Evolutionary conservation across 2,888 invertebrate genomes (phyloP).

Genomic region (Lagria hirta): DNA sequence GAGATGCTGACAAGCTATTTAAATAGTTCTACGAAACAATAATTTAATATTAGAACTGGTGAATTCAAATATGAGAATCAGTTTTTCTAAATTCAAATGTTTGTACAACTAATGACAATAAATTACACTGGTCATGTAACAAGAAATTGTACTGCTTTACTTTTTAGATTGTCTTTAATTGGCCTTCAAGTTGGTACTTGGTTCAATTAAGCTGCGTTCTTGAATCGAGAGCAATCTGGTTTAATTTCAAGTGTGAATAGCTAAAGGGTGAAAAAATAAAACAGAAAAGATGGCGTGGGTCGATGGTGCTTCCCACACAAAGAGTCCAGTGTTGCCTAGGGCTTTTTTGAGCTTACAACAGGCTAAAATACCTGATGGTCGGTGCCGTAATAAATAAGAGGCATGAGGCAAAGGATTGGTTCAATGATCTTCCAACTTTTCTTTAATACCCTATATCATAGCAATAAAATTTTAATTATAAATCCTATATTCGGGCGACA

Average conservation of each 20-base stretch:
- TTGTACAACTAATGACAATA: no score
- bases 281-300: constrained; percentile 17
- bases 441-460: no score
- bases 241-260: constrained; percentile 15
- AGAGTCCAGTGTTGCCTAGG: constrained; percentile 18
- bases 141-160: not conserved
- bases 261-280: constrained; percentile 15
- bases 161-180: no score
- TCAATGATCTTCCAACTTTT: constrained; percentile 13
- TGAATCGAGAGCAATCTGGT: constrained; percentile 19
- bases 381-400: constrained; percentile 26
- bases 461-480: not conserved
- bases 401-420: constrained; percentile 8
- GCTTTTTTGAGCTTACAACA: constrained; percentile 11
- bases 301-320: constrained; percentile 25
- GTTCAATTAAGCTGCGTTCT: constrained; percentile 11
- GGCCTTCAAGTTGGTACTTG: constrained; percentile 2
- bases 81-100: no score
- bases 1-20: no score
- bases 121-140: constrained; percentile 1
- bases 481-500: constrained; percentile 1
- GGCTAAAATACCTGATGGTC: constrained; percentile 22
- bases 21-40: no score
- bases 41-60: no score
- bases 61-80: no score